Evolutionary conservation across 2,113 vertebrate species (phyloP).

Genomic region (Excalfactoria chinensis): DNA sequence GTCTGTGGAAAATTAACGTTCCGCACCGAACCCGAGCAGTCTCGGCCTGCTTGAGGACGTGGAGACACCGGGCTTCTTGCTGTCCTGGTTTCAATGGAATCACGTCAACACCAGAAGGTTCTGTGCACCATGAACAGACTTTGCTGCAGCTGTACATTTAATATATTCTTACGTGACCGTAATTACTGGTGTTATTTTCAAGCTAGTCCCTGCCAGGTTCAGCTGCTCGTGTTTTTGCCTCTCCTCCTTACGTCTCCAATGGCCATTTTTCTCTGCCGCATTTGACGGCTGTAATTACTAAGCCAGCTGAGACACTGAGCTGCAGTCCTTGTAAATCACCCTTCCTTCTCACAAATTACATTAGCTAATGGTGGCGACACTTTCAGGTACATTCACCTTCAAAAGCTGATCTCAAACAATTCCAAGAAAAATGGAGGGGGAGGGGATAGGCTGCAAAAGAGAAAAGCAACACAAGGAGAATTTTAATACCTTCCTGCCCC

Average conservation of each 20-base stretch:
- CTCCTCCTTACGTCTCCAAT: not conserved
- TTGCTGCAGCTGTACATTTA: not conserved
- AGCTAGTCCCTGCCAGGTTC: not conserved
- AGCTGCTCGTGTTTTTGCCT: not conserved
- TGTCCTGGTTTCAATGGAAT: not conserved
- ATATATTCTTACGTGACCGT: not conserved
- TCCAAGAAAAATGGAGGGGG: slow-evolving; percentile 1
- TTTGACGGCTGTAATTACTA: not conserved
- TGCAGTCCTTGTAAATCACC: not conserved
- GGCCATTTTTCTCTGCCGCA: not conserved
- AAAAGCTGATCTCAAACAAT: slow-evolving; percentile 31
- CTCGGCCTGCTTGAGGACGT: not conserved
- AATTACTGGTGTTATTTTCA: not conserved
- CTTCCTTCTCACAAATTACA: slow-evolving; percentile 1
- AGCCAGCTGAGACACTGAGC: not conserved
- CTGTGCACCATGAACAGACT: not conserved
- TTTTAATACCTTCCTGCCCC: slow-evolving; percentile 34
- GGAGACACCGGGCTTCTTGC: not conserved
- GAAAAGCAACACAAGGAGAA: slow-evolving; percentile 33
- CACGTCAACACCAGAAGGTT: not conserved
- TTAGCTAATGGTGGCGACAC: slow-evolving; percentile 58
- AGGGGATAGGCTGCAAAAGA: not conserved
- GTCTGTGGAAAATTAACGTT: too few species aligned
- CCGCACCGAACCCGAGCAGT: not conserved
- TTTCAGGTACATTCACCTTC: slow-evolving; percentile 30